Percentiles rank a stretch among this genome's conserved stretches.
Evolutionary conservation across 2,113 vertebrate genomes (phyloP).

Genomic region (Oxygymnocypris stewartii): DNA sequence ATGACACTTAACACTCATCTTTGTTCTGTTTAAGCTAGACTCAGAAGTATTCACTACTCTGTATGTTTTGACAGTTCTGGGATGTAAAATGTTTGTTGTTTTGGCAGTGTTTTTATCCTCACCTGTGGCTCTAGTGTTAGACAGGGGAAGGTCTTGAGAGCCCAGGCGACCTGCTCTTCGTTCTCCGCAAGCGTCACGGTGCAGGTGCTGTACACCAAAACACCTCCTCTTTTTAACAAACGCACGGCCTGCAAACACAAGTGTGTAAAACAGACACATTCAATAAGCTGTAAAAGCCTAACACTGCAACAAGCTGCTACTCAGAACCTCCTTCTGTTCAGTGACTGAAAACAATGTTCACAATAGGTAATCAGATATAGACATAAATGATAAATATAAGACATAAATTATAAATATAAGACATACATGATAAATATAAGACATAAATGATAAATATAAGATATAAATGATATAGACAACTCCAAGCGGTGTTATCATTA

Average conservation of each 20-base stretch:
- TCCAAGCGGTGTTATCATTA: background rate
- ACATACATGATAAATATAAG: too few species aligned
- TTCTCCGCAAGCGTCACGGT: slow-evolving; percentile 84
- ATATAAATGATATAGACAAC: background rate
- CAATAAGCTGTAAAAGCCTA: background rate
- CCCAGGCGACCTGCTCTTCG: slow-evolving; percentile 86
- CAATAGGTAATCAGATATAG: background rate
- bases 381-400: too few species aligned
- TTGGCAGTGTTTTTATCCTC: slow-evolving; percentile 4
- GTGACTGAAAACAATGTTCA: background rate
- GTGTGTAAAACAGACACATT: slow-evolving; percentile 4
- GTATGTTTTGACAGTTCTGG: background rate
- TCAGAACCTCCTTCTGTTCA: slow-evolving; percentile 32
- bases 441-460: too few species aligned
- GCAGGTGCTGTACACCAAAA: slow-evolving; percentile 85
- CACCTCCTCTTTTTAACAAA: slow-evolving; percentile 79
- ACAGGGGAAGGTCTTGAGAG: slow-evolving; percentile 76
- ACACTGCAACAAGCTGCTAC: background rate
- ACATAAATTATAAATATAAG: too few species aligned
- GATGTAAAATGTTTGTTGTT: background rate
- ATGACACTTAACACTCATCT: background rate
- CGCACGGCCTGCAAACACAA: slow-evolving; percentile 74
- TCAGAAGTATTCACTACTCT: background rate
- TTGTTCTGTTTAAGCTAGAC: background rate
- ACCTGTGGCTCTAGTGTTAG: slow-evolving; percentile 83